Base-by-base conservation (phyloP, 1,140 invertebrate genomes). In the Glossosoma conforme region DNA sequence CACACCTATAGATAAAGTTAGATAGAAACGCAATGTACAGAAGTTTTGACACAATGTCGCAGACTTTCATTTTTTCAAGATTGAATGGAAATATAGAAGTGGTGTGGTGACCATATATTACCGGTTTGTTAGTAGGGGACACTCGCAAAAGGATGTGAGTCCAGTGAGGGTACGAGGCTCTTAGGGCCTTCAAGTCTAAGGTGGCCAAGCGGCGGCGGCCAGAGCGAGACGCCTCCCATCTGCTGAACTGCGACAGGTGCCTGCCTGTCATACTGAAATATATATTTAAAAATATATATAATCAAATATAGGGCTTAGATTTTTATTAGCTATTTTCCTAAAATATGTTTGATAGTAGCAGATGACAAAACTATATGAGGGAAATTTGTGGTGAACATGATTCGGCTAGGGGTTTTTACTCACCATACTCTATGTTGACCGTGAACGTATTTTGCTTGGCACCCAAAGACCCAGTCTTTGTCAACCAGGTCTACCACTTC, bases 81-180 rank as follows among this genome's bases (percentile, higher is more conserved):
- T n/a, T n/a, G n/a, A n/a, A n/a, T n/a, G n/a, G n/a, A n/a, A n/a
- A n/a, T n/a, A n/a, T n/a, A n/a, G n/a, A n/a, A n/a, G n/a, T n/a
- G n/a, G n/a, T n/a, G n/a, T n/a, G n/a, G n/a, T n/a, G n/a, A n/a
- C n/a, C n/a, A n/a, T n/a, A n/a, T n/a, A n/a, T 38, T 38, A 38
- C 36, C 2, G 5, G 36, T 11, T 19, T 38, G 11, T 38, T 67
- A 0, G 78, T 77, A 3, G 80, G 76, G 24, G 80, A 73, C 18
- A 89, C 74, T 61, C 77, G 78, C 1, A 91, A 68, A 28, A 90
- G 63, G 19, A 91, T 68, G 61, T 92, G 88, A 3, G 85, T 84
- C 68, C 81, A 79, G 17, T 74, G 65, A 2, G 77, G 65, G 56
- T 79, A 66, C 28, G 63, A 63, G 13, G 72, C 66, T 17, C 68